A percentile compares a stretch with the other conserved stretches of the same genome.
These are phyloP conservation scores for Pseudomyrmex flavicornis DNA, from an alignment of 1,140 invertebrate species.

Conservation along the genomic window DNA sequence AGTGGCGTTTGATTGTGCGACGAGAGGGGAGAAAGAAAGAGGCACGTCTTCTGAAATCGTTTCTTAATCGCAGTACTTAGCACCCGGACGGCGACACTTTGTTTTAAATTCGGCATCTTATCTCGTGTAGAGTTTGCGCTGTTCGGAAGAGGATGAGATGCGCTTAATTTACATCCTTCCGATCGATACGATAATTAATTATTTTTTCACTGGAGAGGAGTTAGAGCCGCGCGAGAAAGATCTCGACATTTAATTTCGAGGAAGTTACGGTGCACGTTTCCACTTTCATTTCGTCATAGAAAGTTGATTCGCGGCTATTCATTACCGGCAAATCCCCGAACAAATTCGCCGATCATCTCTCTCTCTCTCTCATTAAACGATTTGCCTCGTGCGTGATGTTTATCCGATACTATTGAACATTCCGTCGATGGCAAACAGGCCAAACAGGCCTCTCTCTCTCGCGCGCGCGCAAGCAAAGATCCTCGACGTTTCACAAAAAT, in stretches of 20 bases:
- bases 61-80: constrained; percentile 14
- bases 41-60: neutral
- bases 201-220: too few species aligned
- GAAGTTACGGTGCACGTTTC: neutral
- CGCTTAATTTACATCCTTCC: neutral
- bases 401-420: neutral
- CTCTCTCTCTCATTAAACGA: neutral
- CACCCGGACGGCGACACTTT: neutral
- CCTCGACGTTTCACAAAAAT: constrained; percentile 13
- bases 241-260: constrained; percentile 1
- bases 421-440: neutral
- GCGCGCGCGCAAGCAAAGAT: neutral
- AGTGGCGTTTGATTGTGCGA: neutral
- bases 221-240: too few species aligned
- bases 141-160: too few species aligned
- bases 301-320: neutral
- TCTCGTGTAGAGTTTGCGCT: neutral
- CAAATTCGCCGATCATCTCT: neutral
- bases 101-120: constrained; percentile 12
- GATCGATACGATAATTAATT: neutral
- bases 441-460: neutral
- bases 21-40: too few species aligned
- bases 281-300: neutral
- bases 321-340: neutral
- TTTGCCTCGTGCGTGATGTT: neutral